Base-by-base conservation (phyloP, 2,888 invertebrate species). In the Synanthedon vespiformis region DNA sequence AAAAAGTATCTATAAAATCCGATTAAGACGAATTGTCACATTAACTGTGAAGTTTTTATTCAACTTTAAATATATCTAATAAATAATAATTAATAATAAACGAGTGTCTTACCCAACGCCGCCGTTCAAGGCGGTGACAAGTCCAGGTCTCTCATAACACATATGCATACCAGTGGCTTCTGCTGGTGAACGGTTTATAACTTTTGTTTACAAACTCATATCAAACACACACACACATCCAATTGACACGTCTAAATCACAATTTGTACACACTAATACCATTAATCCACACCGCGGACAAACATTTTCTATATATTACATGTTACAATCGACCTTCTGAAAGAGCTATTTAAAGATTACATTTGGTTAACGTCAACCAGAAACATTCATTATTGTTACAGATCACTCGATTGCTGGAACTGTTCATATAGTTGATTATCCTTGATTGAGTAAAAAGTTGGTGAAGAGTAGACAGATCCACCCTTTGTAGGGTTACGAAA, bases 101-200 rank as follows among this genome's bases (percentile, higher is more conserved):
- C 8, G 44, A 12, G 49, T 54, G 22, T 50, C 53, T 83, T 80
- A 86, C 86, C 86, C 85, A 62, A 81, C 77, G 58, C 74, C 70
- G 70, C 80, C 81, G 83, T 85, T 85, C 74, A 86, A 74, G 73
- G 81, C 71, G 74, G 78, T 77, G 70, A 85, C 84, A 70, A 82
- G 64, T 57, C 81, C 78, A 55, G 86, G 84, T 66, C 86, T 69
- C 70, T 86, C 86, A 83, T 84, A 87, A 70, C 86, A 86, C 84
- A 86, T 74, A 80, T 86, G 86, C 86, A 87, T 87, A 72, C 77
- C 84, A 80, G 76, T 77, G 65, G 69, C 64, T 68, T 63, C 73
- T n/a, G 44, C 63, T 10, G 8, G 34, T 34, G 34, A 34, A 34
- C 64, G 68, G 34, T 34, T 34, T 34, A 10, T 34, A 34, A 34